Evolutionary conservation across 2,797 vertebrate species (phyloP), one percentile per base, ranked within the genome.

Genomic region (Menidia menidia): DNA sequence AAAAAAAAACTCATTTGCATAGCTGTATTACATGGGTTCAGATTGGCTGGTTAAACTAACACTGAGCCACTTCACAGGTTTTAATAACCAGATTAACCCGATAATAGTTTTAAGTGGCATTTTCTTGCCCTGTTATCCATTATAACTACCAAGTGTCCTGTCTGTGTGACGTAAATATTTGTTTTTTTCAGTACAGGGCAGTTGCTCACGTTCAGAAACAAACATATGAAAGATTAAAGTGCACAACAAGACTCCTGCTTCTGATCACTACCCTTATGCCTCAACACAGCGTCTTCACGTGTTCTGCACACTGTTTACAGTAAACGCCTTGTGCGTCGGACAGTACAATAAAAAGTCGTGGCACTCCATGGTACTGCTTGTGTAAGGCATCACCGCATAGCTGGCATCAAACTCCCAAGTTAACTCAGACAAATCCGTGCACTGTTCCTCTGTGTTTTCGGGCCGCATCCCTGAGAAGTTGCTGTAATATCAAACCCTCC

Each of bases 191-290:
- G 59, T 14, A 54, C 16, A 50, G 53, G 45, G 25, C 5, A 51
- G 77, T 50, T 51, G 54, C 67, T 81, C 75, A 85, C 14, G 4
- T 80, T 65, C 53, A 44, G 53, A 4, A 25, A 60, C 64, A 78
- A 67, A 77, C 73, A 59, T 76, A 69, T 68, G 77, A 84, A 82
- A 81, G 82, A 81, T 73, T 78, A 81, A 73, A 86, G 57, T 62
- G 62, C 68, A 55, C 55, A 66, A 65, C 62, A 73, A 62, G 60
- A 45, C 35, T 42, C 30, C 19, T 30, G 10, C 55, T 78, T 71
- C 68, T 68, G 48, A 43, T 73, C 59, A 57, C 48, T 60, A 18
- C 48, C 47, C 33, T 18, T 16, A 39, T 69, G 30, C 76, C 42
- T 59, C 64, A 64, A 55, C 51, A 56, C 47, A 42, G 51, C 30